Percentiles rank a stretch among this genome's conserved stretches.
Conservation (phyloP, 1,140 invertebrate genomes). For the Aphelinus atriplicis region DNA sequence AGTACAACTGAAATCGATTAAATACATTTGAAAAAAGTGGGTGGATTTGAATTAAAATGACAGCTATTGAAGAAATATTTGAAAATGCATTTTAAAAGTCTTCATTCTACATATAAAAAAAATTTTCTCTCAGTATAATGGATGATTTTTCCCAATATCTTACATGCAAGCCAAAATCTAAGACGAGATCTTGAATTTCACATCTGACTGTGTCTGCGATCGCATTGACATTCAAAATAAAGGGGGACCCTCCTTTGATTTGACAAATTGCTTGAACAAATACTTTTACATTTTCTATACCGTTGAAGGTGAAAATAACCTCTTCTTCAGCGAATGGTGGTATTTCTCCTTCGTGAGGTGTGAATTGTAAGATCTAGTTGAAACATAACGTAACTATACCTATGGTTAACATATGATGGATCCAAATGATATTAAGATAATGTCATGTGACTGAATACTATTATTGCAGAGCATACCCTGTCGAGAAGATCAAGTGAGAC, state of each 20-base stretch:
- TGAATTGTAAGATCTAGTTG: constrained; percentile 52
- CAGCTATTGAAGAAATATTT: too few relatives aligned
- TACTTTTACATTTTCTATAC: constrained; percentile 49
- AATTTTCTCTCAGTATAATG: too few relatives aligned
- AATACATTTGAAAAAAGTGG: neutral
- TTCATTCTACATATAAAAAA: too few relatives aligned
- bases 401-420: too few relatives aligned
- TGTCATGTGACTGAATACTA: too few relatives aligned
- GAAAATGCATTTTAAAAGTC: too few relatives aligned
- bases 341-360: constrained; percentile 55
- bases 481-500: constrained; percentile 1
- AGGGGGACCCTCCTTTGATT: constrained; percentile 56
- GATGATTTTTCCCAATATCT: neutral
- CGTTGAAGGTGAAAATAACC: constrained; percentile 56
- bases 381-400: too few relatives aligned
- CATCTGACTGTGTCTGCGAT: constrained; percentile 55
- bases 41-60: neutral
- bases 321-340: constrained; percentile 55
- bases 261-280: constrained; percentile 52
- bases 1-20: constrained; percentile 45
- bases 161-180: constrained; percentile 62
- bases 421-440: neutral
- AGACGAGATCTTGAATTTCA: constrained; percentile 48
- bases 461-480: neutral
- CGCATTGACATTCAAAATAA: constrained; percentile 54